Evolutionary conservation across 2,113 vertebrate genomes (phyloP), one percentile per base, ranked within the genome.

Genomic region (Xyliphius kryptos): DNA sequence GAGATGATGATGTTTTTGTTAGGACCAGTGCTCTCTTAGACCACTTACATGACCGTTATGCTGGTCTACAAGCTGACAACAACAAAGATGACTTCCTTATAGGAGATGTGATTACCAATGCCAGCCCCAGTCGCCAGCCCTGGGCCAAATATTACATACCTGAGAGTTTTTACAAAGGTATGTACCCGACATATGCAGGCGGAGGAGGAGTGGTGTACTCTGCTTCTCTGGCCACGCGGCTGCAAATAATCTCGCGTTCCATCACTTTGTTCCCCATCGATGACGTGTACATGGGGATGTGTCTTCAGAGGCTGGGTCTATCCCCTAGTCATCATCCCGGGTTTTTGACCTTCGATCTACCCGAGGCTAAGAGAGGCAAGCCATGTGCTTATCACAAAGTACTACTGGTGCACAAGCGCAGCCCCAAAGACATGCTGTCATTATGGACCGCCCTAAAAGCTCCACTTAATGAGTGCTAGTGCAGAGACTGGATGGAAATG

Each of bases 201-300:
- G 89, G 89, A 19, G 89, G 88, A 17, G 89, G 89, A 10, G 82
- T 89, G 55, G 83, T 89, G 7, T 89, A 87, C 65, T 82, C 87
- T 4, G 79, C 72, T 9, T 68, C 78, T 1, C 77, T 90, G 10
- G 87, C 83, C 0, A 41, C 70, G 17, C 79, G 77, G 19, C 63
- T 90, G 7, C 71, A 52, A 46, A 58, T 73, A 15, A 78, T 82
- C 19, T 85, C 87, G 0, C 52, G 70, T 5, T 72, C 73, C 56
- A 82, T 90, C 9, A 77, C 61, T 32, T 80, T 89, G 40, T 90
- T 89, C 73, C 89, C 89, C 10, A 89, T 90, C 14, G 86, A 89
- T 2, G 88, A 89, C 13, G 87, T 90, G 13, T 90, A 83, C 68
- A 68, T 87, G 57, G 88, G 82, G 11, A 82, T 83, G 80, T 83